Conservation (phyloP, 2,888 invertebrate species). For the Lithophane semibrunnea region DNA sequence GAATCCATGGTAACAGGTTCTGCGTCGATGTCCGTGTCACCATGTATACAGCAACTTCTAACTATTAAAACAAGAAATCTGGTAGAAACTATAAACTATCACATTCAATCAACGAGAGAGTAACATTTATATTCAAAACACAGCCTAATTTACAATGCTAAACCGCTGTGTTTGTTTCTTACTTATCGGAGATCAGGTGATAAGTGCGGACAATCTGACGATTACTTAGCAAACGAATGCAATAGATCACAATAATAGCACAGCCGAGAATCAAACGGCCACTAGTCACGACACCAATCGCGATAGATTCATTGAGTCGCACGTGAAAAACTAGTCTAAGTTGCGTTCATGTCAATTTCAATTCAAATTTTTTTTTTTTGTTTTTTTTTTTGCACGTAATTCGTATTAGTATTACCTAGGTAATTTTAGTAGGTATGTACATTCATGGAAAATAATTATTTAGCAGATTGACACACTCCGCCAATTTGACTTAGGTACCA, state of each 20-base stretch:
- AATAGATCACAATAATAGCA: conserved; percentile 42
- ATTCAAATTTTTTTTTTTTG: no score
- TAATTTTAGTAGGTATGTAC: background rate
- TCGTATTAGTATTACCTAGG: no score
- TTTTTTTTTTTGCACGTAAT: conserved; percentile 10
- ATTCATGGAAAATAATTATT: background rate
- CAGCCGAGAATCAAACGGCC: conserved; percentile 36
- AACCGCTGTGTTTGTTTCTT: conserved; percentile 7
- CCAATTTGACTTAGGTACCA: no score
- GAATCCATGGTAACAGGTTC: no score
- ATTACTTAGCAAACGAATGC: conserved; percentile 39
- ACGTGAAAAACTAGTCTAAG: conserved; percentile 17
- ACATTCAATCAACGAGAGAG: conserved; percentile 33
- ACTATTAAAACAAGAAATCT: conserved; percentile 13
- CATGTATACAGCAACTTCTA: background rate
- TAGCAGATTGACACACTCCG: background rate
- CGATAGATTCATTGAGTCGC: conserved; percentile 28
- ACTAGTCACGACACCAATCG: conserved; percentile 46
- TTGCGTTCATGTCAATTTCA: conserved; percentile 1
- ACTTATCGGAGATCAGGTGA: conserved; percentile 32
- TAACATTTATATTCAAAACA: conserved; percentile 32
- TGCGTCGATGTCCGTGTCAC: no score
- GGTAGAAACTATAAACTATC: background rate
- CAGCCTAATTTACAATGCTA: background rate
- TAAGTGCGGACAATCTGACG: conserved; percentile 35